Base-by-base conservation (phyloP, 2,113 vertebrate species). In the Cebidichthys violaceus region DNA sequence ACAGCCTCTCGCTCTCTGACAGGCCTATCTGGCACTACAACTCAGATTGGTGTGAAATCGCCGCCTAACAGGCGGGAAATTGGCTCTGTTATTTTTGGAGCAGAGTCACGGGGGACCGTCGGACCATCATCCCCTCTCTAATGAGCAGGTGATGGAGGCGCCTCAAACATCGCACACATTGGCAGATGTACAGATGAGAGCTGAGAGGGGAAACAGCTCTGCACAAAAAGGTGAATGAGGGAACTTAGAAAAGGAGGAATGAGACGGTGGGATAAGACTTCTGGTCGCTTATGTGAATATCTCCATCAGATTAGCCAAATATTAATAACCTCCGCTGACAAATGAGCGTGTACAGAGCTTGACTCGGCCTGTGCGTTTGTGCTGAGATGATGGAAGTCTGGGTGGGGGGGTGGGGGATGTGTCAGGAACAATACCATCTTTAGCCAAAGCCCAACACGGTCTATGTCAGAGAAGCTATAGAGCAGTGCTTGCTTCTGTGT, bases 21-120 rank as follows among this genome's bases (percentile, higher is more conserved):
- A 89, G 91, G 83, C 79, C 57, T 27, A 37, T 76, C 86, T 79
- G 90, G 75, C 89, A 89, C 84, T 69, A 87, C 86, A 41, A 85
- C 91, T 91, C 90, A 92, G 94, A 95, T 94, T 95, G 94, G 94
- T 95, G 94, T 95, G 95, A 95, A 95, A 95, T 95, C 90, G 80
- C 66, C 73, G 87, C 90, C 93, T 94, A 94, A 94, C 94, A 93
- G 94, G 90, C 92, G 90, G 92, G 94, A 95, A 95, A 95, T 95
- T 93, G 92, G 92, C 91, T 91, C 88, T 88, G 95, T 95, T 95
- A 95, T 95, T 95, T 95, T 93, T 94, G 92, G 94, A 94, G 93
- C 91, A 62, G 83, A 93, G 92, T 91, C 90, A 91, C 75, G 69
- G 79, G 93, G 93, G 93, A 93, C 83, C 37, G 61, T 86, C 75